Evolutionary conservation across 1,140 invertebrate genomes (phyloP).

Genomic region (Mercenaria mercenaria): DNA sequence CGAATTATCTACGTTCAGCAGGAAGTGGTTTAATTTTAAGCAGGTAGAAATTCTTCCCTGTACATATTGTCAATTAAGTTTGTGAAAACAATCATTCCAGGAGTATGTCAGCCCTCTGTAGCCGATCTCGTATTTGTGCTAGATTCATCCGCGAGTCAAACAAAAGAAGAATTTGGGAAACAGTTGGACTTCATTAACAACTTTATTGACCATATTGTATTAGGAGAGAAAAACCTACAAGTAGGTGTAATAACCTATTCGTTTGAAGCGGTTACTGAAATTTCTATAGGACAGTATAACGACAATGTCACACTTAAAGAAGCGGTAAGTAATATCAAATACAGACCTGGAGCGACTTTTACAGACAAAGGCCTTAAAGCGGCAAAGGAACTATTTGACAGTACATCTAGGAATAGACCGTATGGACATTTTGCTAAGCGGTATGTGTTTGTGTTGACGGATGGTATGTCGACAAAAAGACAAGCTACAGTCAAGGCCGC

Average conservation of each 20-base stretch:
- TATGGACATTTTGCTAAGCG: conserved; percentile 1
- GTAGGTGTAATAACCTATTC: conserved; percentile 27
- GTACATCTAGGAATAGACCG: not conserved
- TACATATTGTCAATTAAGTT: not conserved
- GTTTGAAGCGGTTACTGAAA: conserved; percentile 14
- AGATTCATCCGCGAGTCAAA: conserved; percentile 38
- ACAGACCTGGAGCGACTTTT: not conserved
- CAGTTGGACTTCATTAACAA: conserved; percentile 32
- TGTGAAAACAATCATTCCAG: too few relatives aligned
- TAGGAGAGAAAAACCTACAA: conserved; percentile 3
- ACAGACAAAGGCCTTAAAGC: conserved; percentile 10
- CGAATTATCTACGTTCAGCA: too few relatives aligned
- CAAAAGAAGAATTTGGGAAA: conserved; percentile 31
- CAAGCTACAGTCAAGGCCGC: not conserved
- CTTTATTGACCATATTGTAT: conserved; percentile 26
- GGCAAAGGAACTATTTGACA: not conserved
- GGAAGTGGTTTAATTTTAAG: too few relatives aligned
- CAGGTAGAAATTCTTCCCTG: too few relatives aligned
- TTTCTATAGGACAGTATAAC: not conserved
- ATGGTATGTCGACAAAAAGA: conserved; percentile 36
- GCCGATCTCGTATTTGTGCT: conserved; percentile 38
- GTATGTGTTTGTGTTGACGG: conserved; percentile 19
- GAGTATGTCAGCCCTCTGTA: not conserved
- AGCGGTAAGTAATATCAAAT: conserved; percentile 28
- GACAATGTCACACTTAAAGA: conserved; percentile 24